Base-by-base conservation (phyloP, 2,797 vertebrate genomes). In the Eulemur rubriventer region DNA sequence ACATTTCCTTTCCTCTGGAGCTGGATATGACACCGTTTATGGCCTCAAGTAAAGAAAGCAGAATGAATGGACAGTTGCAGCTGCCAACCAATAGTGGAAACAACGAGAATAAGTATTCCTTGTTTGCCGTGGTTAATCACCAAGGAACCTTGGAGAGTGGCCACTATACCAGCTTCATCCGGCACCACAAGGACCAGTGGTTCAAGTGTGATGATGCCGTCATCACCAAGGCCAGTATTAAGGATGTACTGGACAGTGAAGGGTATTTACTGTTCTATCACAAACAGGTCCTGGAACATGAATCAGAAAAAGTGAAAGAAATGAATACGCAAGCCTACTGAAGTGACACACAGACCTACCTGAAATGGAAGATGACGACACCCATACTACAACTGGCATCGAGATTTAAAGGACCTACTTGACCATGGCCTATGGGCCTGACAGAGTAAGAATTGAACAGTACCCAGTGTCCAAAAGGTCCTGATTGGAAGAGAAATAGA, bases 211-310 rank as follows among this genome's bases (percentile, higher is more conserved):
- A 99, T 92, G 99, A 99, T 95, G 99, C 99, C 93, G 99, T 99
- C 98, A 99, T 99, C 99, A 99, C 99, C 98, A 99, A 99, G 99
- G 99, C 99, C 99, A 99, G 99, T 99, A 99, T 99, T 99, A 99
- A 99, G 98, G 99, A 99, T 88, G 99, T 99, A 94, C 99, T 99
- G 98, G 99, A 99, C 98, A 99, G 99, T 96, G 99, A 99, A 99
- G 99, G 99, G 99, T 99, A 98, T 98, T 99, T 99, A 98, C 99
- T 99, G 98, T 99, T 99, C 98, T 99, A 99, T 99, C 99, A 99
- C 99, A 99, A 99, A 99, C 99, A 99, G 99, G 99, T 99, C 98
- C 99, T 99, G 95, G 99, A 99, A 98, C 99, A 99, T 43, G 99
- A 99, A 98, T 99, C 98, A 98, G 98, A 98, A 97, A 97, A 95